phyloP scores from a whole-genome alignment of 2,797 vertebrate genomes.

The Pipistrellus kuhlii region DNA sequence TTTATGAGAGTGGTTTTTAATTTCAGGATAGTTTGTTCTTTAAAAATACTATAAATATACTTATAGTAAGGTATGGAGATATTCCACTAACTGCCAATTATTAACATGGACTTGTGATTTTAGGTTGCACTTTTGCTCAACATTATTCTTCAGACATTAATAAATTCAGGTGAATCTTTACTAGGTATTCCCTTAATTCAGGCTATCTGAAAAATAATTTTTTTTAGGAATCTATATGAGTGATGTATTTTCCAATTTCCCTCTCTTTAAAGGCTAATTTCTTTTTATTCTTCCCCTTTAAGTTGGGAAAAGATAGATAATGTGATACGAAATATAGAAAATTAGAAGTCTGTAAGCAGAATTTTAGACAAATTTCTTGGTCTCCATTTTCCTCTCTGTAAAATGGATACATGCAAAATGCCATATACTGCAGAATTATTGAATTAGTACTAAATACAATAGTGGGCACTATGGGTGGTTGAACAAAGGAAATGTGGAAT shows the following conservation, averaged over 20 bases:
- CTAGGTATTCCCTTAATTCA: slow-evolving; percentile 28
- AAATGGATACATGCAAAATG: neutral
- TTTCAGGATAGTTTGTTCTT: slow-evolving; percentile 42
- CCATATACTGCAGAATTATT: neutral
- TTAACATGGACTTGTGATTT: neutral
- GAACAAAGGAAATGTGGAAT: neutral
- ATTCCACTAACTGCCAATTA: neutral
- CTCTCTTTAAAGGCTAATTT: slow-evolving; percentile 40
- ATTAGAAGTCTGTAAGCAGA: neutral
- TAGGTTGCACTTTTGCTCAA: slow-evolving; percentile 57
- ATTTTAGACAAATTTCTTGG: slow-evolving; percentile 33
- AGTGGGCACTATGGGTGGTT: neutral
- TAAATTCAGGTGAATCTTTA: slow-evolving; percentile 38
- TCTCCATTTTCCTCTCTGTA: slow-evolving; percentile 30
- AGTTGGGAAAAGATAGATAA: neutral
- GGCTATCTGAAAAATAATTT: neutral
- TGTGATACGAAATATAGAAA: slow-evolving; percentile 24
- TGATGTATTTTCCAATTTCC: neutral
- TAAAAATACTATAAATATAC: slow-evolving; percentile 17
- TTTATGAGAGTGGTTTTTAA: slow-evolving; percentile 61
- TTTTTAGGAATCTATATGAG: slow-evolving; percentile 34
- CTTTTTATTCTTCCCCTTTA: slow-evolving; percentile 46
- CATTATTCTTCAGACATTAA: slow-evolving; percentile 46
- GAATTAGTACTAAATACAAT: neutral
- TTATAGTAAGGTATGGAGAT: slow-evolving; percentile 20